Percentiles rank a stretch among this genome's conserved stretches.
Conservation (phyloP, 1,140 invertebrate species). For the Asobara japonica region DNA sequence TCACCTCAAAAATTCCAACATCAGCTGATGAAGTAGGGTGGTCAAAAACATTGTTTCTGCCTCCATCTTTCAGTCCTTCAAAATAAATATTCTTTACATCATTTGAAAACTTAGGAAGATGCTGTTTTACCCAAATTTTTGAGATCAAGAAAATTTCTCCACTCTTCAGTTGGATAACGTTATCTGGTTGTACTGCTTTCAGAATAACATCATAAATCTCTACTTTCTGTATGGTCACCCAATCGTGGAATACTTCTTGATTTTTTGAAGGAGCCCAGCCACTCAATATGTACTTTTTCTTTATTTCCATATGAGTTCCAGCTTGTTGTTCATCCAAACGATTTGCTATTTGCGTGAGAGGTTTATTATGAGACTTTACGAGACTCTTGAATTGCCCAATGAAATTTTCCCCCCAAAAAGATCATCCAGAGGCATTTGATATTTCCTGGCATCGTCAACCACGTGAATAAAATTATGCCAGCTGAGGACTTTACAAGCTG, state of each 20-base stretch:
- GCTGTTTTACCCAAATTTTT: not conserved
- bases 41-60: not conserved
- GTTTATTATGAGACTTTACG: not conserved
- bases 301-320: not conserved
- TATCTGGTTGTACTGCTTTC: not conserved
- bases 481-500: conserved; percentile 31
- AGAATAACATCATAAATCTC: not conserved
- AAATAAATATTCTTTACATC: not conserved
- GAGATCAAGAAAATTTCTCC: not conserved
- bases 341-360: not conserved
- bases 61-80: not conserved
- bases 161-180: not conserved
- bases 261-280: not conserved
- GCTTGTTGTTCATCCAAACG: not conserved
- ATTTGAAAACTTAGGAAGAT: not conserved
- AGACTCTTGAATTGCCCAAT: conserved; percentile 16
- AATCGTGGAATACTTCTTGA: not conserved
- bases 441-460: conserved; percentile 36
- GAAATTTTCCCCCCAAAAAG: conserved; percentile 38
- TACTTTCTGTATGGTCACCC: not conserved
- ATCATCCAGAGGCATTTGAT: conserved; percentile 23
- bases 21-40: not conserved
- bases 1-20: not conserved
- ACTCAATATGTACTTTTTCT: not conserved
- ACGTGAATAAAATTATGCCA: conserved; percentile 40